Base-by-base conservation (phyloP, 2,797 vertebrate genomes). In the Phalanger gymnotis region DNA sequence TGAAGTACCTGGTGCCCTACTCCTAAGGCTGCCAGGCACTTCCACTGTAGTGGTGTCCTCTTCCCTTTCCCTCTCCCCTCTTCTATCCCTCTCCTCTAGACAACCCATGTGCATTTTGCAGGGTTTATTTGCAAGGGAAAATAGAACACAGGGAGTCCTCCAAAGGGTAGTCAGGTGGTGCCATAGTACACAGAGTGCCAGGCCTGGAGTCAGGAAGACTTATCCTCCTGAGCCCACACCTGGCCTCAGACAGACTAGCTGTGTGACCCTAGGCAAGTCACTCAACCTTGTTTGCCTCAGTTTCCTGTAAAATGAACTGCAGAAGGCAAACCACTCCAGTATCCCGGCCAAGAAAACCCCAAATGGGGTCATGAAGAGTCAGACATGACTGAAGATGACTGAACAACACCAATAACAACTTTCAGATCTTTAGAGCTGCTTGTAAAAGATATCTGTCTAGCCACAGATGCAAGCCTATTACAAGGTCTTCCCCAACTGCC, bases 11-110 rank as follows among this genome's bases (percentile, higher is more conserved):
- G 6, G 31, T 12, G 2, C 30, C 58, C 31, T 61, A 1, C 30
- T 61, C 30, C 58, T 31, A 30, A 57, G 58, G 30, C 58, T 61
- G 31, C 31, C 30, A 73, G 61, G 58, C 58, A 13, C 14, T 73
- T 66, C 61, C 5, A n/a, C 4, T 5, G 0, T 4, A 19, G 5
- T 73, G 34, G 1, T 5, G 1, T n/a, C n/a, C 34, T n/a, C 16
- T 73, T 40, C 66, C 66, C 66, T 40, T 73, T 73, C 66, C n/a
- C n/a, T 40, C 34, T 73, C 16, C 6, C 16, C 16, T 19, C 13
- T 66, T 66, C 31, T 2, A n/a, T 13, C 13, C 13, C 14, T 66
- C 61, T 66, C 61, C 34, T 66, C 13, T 34, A 66, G 16, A 40
- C 1, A 73, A 40, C n/a, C 66, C n/a, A 2, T 73, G 40, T 22